Percentiles rank a stretch among this genome's conserved stretches.
Evolutionary conservation across 2,797 vertebrate species (phyloP).

Genomic region (Typhlichthys eigenmanni): DNA sequence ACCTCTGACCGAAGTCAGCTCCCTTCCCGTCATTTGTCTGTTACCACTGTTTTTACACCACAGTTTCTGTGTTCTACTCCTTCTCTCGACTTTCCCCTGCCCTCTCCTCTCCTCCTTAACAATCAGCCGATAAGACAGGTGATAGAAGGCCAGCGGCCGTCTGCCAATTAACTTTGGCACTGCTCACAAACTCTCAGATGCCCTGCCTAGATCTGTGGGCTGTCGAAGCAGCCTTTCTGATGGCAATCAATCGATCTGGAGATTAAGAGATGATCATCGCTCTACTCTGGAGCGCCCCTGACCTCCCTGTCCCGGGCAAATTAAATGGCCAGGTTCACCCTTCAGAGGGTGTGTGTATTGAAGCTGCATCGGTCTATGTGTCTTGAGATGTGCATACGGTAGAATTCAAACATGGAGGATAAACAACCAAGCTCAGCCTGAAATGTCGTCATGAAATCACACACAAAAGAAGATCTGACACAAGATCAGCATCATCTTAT

Average conservation of each 20-base stretch:
- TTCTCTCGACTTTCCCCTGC: conserved; percentile 3
- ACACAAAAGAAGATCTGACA: no score
- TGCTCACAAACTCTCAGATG: background rate
- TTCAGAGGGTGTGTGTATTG: no score
- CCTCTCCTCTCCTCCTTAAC: background rate
- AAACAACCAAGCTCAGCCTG: no score
- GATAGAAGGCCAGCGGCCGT: background rate
- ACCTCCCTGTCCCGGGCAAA: background rate
- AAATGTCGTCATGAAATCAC: no score
- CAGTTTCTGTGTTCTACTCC: background rate
- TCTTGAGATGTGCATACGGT: no score
- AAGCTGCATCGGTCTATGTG: background rate
- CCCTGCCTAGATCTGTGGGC: no score
- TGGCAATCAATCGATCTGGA: background rate
- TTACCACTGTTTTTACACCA: background rate
- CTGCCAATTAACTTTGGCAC: conserved; percentile 10
- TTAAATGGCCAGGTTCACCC: no score
- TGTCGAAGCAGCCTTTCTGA: background rate
- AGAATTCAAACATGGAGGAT: no score
- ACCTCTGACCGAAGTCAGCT: background rate
- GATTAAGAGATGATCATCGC: background rate
- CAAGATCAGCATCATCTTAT: no score
- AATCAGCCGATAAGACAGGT: conserved; percentile 2
- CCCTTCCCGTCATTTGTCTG: background rate
- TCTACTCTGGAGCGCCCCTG: background rate